Evolutionary conservation across 2,113 vertebrate species (phyloP).

Genomic region (Chlorodrepanis virens): DNA sequence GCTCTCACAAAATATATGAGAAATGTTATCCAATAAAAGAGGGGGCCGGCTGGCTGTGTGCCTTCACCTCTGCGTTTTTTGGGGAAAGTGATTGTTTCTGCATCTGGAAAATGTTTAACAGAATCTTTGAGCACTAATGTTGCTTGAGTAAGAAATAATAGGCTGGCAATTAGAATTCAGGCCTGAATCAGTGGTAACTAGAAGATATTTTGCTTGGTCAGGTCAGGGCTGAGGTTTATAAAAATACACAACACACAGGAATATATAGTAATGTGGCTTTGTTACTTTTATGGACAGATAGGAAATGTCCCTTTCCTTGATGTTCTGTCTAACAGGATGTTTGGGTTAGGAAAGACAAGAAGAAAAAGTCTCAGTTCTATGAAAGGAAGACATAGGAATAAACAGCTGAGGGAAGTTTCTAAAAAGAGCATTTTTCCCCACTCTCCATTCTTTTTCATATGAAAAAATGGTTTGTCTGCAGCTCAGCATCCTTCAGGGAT

Average conservation of each 20-base stretch:
- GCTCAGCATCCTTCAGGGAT: neutral
- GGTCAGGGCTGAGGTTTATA: neutral
- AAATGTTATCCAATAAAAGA: constrained; percentile 12
- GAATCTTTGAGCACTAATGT: neutral
- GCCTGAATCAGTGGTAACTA: neutral
- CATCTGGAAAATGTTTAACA: neutral
- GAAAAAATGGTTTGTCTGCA: neutral
- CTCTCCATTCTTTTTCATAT: neutral
- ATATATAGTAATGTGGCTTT: neutral
- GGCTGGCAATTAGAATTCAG: neutral
- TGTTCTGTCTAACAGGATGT: neutral
- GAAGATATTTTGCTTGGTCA: neutral
- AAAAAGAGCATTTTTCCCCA: neutral
- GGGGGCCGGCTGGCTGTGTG: neutral
- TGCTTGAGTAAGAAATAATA: neutral
- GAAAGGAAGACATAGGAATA: neutral
- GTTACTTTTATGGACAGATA: neutral
- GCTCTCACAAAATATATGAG: constrained; percentile 26
- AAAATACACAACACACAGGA: neutral
- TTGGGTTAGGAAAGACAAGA: neutral
- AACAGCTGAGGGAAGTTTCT: neutral
- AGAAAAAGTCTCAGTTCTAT: neutral
- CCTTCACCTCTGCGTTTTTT: neutral
- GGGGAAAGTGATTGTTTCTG: neutral
- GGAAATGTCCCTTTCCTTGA: neutral